phyloP scores from a whole-genome alignment of 1,140 invertebrate genomes.

The Psilanteris sp. region DNA sequence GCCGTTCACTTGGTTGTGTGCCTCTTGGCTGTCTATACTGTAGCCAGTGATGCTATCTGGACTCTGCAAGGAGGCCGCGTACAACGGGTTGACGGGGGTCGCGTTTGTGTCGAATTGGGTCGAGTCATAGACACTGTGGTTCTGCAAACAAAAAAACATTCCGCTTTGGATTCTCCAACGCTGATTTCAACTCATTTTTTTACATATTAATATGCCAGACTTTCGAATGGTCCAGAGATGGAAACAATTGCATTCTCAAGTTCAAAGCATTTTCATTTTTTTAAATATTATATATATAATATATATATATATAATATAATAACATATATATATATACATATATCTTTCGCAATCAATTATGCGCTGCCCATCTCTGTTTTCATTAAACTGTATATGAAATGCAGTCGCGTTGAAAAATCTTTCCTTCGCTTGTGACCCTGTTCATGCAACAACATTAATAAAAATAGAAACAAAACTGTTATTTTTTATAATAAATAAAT shows the following conservation, averaged over 20 bases:
- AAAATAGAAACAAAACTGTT: too few relatives aligned
- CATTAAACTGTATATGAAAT: slow-evolving; percentile 10
- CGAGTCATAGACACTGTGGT: slow-evolving; percentile 88
- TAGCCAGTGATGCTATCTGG: slow-evolving; percentile 86
- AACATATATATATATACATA: too few relatives aligned
- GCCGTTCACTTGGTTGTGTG: slow-evolving; percentile 73
- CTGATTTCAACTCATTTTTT: slow-evolving; percentile 42
- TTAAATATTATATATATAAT: too few relatives aligned
- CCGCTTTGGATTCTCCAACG: slow-evolving; percentile 70
- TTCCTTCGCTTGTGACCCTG: slow-evolving; percentile 22
- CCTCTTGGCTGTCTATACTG: slow-evolving; percentile 80
- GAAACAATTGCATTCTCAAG: slow-evolving; percentile 13
- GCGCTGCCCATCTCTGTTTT: slow-evolving; percentile 33
- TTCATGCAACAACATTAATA: too few relatives aligned
- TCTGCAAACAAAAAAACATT: slow-evolving; percentile 82
- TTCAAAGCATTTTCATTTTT: not conserved
- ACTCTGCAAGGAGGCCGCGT: slow-evolving; percentile 87
- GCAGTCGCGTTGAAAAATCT: slow-evolving; percentile 37
- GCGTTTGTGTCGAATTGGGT: slow-evolving; percentile 86
- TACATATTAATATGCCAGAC: slow-evolving; percentile 16
- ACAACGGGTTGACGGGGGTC: slow-evolving; percentile 85
- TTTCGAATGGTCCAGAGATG: slow-evolving; percentile 20
- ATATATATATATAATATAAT: too few relatives aligned
- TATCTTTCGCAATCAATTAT: too few relatives aligned
- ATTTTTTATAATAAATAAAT: too few relatives aligned